Evolutionary conservation across 2,113 vertebrate species (phyloP).

Genomic region (Takifugu flavidus): DNA sequence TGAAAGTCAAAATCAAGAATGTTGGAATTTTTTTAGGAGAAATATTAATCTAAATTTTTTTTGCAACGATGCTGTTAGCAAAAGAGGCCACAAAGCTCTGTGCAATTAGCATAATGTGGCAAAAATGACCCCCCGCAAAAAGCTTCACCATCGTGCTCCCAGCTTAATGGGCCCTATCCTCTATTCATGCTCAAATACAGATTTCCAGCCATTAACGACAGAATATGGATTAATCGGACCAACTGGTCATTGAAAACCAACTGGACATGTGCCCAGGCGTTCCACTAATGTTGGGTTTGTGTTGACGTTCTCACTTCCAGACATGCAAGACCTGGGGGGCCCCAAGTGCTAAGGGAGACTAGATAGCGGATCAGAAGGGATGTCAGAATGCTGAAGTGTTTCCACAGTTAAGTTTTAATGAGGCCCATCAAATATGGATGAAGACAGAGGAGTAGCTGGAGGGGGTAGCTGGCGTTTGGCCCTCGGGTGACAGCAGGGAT

Average conservation of each 20-base stretch:
- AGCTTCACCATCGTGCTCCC: constrained; percentile 19
- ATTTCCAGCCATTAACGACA: constrained; percentile 12
- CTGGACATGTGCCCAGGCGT: neutral
- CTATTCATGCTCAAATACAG: constrained; percentile 29
- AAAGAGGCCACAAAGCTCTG: neutral
- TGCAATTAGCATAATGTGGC: neutral
- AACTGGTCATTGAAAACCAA: constrained; percentile 5
- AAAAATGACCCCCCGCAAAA: constrained; percentile 7
- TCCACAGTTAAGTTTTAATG: constrained; percentile 67
- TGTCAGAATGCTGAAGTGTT: constrained; percentile 50
- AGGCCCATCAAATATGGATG: constrained; percentile 64
- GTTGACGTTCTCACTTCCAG: constrained; percentile 3
- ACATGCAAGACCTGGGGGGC: constrained; percentile 27
- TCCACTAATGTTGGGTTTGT: constrained; percentile 11
- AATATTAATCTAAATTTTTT: no score
- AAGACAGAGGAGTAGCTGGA: constrained; percentile 41
- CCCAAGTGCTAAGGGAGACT: constrained; percentile 45
- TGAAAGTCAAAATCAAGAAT: no score
- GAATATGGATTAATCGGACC: neutral
- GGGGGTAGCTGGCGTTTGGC: constrained; percentile 47
- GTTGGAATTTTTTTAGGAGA: no score
- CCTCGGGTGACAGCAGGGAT: constrained; percentile 36
- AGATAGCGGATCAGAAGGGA: constrained; percentile 54
- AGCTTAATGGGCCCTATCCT: constrained; percentile 29
- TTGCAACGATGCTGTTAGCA: no score